Evolutionary conservation across 2,888 invertebrate genomes (phyloP).

Genomic region (Leptinotarsa haldemani): DNA sequence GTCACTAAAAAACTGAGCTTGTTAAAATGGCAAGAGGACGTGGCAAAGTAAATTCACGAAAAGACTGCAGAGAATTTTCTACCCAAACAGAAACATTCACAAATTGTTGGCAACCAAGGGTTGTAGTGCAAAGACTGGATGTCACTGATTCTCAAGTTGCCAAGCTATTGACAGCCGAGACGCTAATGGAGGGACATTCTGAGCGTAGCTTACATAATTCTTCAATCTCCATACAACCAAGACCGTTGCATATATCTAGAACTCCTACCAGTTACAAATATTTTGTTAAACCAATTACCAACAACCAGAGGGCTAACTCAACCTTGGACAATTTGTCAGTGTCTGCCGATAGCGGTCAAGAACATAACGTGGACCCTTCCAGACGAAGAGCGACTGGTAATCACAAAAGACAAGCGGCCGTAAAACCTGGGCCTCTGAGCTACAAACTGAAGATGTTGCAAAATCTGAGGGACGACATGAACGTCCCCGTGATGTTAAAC

Average conservation of each 20-base stretch:
- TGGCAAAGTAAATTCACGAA: not conserved
- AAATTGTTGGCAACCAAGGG: slow-evolving; percentile 6
- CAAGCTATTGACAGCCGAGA: not conserved
- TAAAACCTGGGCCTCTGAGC: slow-evolving; percentile 32
- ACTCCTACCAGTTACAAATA: slow-evolving; percentile 38
- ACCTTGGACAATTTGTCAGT: slow-evolving; percentile 31
- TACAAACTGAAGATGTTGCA: slow-evolving; percentile 29
- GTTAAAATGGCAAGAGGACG: slow-evolving; percentile 20
- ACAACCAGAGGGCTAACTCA: slow-evolving; percentile 45
- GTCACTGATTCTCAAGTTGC: not conserved
- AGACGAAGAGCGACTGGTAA: not conserved
- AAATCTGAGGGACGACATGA: slow-evolving; percentile 29
- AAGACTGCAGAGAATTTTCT: slow-evolving; percentile 21
- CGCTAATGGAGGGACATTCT: slow-evolving; percentile 16
- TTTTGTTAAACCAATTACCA: slow-evolving; percentile 45
- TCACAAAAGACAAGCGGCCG: slow-evolving; percentile 5
- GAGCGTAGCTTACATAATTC: slow-evolving; percentile 26
- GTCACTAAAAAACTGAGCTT: slow-evolving; percentile 2
- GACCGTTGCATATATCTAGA: slow-evolving; percentile 37
- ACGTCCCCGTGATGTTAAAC: slow-evolving; percentile 28
- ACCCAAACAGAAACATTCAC: slow-evolving; percentile 33
- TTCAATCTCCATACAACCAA: slow-evolving; percentile 19
- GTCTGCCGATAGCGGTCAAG: not conserved
- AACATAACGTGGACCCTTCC: not conserved
- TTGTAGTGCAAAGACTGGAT: slow-evolving; percentile 22